Percentiles rank a stretch among this genome's conserved stretches.
Conservation (phyloP, 37 sponge, comb jelly and placozoan genomes). For the Eunapius fragilis region DNA sequence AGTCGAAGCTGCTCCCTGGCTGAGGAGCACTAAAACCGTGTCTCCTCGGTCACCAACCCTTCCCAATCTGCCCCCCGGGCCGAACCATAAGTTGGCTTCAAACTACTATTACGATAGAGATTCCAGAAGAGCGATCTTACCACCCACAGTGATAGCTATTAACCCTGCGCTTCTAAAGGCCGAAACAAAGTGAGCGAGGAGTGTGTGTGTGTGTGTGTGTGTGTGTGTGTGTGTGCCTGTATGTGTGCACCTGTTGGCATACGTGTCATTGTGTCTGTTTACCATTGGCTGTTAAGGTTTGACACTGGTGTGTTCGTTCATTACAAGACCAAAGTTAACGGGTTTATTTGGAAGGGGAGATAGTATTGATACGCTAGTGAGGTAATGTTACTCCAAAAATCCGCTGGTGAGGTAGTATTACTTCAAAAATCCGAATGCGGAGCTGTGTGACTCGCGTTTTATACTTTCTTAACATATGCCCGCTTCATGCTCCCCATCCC, state of each 20-base stretch:
- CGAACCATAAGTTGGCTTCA: slow-evolving; percentile 64
- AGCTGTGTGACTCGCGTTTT: no score
- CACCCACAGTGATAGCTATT: slow-evolving; percentile 43
- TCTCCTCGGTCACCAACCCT: slow-evolving; percentile 60
- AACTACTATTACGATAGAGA: slow-evolving; percentile 84
- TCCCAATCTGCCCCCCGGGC: slow-evolving; percentile 80
- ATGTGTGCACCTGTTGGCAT: neutral
- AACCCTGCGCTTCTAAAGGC: slow-evolving; percentile 7
- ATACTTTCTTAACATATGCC: no score
- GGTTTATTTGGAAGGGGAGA: no score
- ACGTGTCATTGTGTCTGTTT: neutral
- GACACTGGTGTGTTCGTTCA: no score
- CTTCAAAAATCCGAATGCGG: no score
- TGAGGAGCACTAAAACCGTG: neutral
- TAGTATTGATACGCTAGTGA: no score
- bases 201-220: neutral
- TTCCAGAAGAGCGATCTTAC: slow-evolving; percentile 50
- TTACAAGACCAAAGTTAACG: no score
- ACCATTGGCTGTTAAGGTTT: no score
- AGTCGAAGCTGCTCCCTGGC: slow-evolving; percentile 42
- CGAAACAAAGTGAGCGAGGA: slow-evolving; percentile 3
- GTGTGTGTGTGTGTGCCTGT: neutral
- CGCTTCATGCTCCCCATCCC: neutral
- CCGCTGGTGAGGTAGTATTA: no score
- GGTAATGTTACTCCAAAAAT: no score